Base-by-base conservation (phyloP, 1,140 invertebrate genomes). In the Hyphantria cunea region DNA sequence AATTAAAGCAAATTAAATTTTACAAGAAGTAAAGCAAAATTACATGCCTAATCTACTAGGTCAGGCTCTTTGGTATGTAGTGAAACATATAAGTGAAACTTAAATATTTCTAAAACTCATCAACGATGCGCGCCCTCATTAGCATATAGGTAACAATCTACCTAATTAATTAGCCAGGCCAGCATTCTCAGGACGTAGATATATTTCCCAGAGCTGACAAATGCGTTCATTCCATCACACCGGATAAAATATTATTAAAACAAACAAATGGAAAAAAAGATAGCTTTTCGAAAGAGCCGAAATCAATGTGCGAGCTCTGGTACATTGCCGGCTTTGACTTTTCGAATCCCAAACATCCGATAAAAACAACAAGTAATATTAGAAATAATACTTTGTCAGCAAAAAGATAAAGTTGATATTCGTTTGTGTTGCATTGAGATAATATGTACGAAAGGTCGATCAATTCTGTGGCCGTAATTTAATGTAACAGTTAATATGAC, bases 401-500 rank as follows among this genome's bases (percentile, higher is more conserved):
- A 13, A n/a, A 1, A 1, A 0, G 3, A 41, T 78, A 78, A 15
- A 51, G 68, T 55, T 48, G 25, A 42, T 44, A 69, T 73, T 82
- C 6, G 37, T 9, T 54, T 76, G 68, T 34, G 3, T 4, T 0
- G 4, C 5, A 39, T 31, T 39, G 54, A 72, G 78, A 84, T 73
- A 79, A 84, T 87, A 86, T 78, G 82, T 81, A 75, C 61, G 71
- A 74, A 71, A 78, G 71, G 69, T 83, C 74, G 80, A 80, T 77
- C 74, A 79, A 72, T 80, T 88, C 78, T 66, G 78, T 78, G 78
- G 78, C 76, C 76, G 84, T 90, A 90, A 90, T 90, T 90, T 90
- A 90, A 90, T 86, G 86, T 90, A 89, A 90, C 86, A 90, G 86
- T 89, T 90, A 89, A 90, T 90, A 86, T 90, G 88, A 90, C 88